Evolutionary conservation across 2,797 vertebrate genomes (phyloP), one percentile per base, ranked within the genome.

Genomic region (Poecilia picta): DNA sequence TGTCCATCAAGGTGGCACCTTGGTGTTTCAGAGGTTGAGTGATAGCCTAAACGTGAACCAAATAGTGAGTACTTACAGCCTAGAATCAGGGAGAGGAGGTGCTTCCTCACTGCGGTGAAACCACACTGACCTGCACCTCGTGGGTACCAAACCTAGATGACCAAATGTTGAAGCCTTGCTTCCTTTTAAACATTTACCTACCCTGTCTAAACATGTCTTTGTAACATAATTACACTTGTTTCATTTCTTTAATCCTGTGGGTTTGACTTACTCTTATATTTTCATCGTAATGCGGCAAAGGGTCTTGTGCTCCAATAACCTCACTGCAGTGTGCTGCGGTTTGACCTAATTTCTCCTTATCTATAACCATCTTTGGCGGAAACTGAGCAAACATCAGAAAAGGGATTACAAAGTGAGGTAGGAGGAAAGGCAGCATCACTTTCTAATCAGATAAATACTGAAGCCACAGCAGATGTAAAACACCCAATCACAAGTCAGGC

Each of bases 321-420:
- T 73, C 80, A 79, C 88, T 89, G 87, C 86, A 88, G 87, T 85
- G 77, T 83, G 81, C 81, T 76, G 45, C 81, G 78, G 77, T 72
- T 74, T 90, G 89, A 88, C 90, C 91, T 84, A 92, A 81, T 91
- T 92, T 83, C 73, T 85, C 62, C 80, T 76, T 73, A 78, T 76
- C 80, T 83, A 83, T 74, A 80, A 78, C 57, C 62, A 76, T 88
- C 77, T 81, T 57, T 73, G 81, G 77, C 70, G 81, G 74, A 80
- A 85, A 81, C 73, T 49, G 39, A 16, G 43, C 72, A 83, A 41
- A 82, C 71, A 77, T 62, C 79, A 53, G 70, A 55, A 33, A 53
- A 57, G 70, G 75, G 28, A 72, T 70, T 79, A 31, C 59, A 45
- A 47, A 68, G 23, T 70, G 76, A 62, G 72, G 43, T n/a, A 45